Conservation (phyloP, 2,113 vertebrate species). For the Dermatemys mawii region DNA sequence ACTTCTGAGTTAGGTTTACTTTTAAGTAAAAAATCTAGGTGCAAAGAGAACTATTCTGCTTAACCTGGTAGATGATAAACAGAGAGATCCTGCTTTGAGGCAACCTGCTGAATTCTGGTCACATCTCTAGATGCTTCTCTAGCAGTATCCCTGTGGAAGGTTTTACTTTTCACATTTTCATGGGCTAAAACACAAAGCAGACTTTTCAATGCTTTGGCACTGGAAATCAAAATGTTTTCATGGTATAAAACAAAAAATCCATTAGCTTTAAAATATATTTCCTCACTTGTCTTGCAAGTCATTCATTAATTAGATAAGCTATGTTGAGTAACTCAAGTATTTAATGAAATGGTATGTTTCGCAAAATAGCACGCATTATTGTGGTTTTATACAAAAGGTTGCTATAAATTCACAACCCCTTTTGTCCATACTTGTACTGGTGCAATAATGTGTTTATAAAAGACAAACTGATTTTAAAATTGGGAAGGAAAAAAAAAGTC, state of each 20-base stretch:
- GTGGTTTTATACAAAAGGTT: background rate
- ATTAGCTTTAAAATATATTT: background rate
- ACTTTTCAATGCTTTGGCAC: background rate
- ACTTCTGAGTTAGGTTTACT: background rate
- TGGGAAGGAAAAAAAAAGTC: too few relatives aligned
- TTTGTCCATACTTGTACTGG: background rate
- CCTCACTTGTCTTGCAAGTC: background rate
- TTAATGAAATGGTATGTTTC: background rate
- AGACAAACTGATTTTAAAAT: background rate
- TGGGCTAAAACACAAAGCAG: background rate
- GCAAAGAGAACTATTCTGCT: background rate
- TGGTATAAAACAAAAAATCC: background rate
- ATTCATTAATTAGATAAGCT: background rate
- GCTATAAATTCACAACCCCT: background rate
- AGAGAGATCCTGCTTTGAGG: background rate
- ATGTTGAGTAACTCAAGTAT: background rate
- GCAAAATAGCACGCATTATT: background rate
- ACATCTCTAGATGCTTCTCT: background rate
- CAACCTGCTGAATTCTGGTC: background rate
- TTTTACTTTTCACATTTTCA: background rate
- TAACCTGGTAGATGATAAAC: background rate
- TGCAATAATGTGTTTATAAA: background rate
- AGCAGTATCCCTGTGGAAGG: background rate
- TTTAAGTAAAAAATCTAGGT: background rate
- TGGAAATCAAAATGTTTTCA: background rate